Percentiles rank a stretch among this genome's conserved stretches.
Evolutionary conservation across 2,797 vertebrate species (phyloP).

Genomic region (Crocidura indochinensis): DNA sequence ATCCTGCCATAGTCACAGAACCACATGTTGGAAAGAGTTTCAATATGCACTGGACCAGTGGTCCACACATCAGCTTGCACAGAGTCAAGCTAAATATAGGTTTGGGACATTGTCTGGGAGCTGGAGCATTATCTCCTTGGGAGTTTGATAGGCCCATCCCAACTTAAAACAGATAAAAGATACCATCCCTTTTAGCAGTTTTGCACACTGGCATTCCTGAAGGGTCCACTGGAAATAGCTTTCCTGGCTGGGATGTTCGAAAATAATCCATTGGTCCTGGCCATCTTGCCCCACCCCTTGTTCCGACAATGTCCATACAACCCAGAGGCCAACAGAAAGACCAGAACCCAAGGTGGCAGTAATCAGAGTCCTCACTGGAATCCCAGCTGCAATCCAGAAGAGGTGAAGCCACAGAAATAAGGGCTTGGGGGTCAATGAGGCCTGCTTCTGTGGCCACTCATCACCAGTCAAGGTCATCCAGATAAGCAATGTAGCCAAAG

Average conservation of each 20-base stretch:
- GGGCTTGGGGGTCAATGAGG: background rate
- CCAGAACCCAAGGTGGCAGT: background rate
- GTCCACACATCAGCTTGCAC: background rate
- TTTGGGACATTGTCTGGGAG: background rate
- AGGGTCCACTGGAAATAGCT: slow-evolving; percentile 46
- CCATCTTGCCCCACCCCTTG: background rate
- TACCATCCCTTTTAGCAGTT: background rate
- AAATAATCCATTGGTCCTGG: slow-evolving; percentile 50
- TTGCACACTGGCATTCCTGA: slow-evolving; percentile 6
- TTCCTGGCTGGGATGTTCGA: slow-evolving; percentile 19
- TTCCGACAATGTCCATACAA: background rate
- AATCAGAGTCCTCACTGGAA: background rate
- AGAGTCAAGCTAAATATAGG: background rate
- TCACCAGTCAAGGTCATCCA: background rate
- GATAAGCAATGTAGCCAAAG: background rate
- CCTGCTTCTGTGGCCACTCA: background rate
- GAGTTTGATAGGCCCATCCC: background rate
- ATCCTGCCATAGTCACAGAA: slow-evolving; percentile 17
- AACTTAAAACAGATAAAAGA: background rate
- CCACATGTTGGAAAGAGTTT: background rate
- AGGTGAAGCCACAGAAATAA: slow-evolving; percentile 48
- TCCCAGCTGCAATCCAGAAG: slow-evolving; percentile 11
- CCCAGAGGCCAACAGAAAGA: slow-evolving; percentile 28
- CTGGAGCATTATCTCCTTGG: slow-evolving; percentile 14
- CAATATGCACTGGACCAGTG: background rate